These are phyloP conservation scores for Limenitis camilla DNA, from an alignment of 2,888 invertebrate species.

Conservation along the genomic window DNA sequence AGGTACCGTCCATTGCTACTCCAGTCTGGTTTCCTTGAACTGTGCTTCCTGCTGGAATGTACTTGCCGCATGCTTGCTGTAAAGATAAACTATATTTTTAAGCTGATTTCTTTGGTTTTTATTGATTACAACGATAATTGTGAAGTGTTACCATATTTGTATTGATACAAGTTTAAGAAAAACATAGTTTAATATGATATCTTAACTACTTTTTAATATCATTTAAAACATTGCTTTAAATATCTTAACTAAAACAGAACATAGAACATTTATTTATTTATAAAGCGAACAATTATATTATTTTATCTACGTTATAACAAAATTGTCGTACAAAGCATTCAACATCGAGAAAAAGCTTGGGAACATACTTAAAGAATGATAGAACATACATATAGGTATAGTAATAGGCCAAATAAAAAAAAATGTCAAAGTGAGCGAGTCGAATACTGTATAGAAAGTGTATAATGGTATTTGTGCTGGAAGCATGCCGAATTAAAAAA, in stretches of 20 bases:
- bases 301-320: conserved; percentile 8
- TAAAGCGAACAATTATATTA: conserved; percentile 10
- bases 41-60: conserved; percentile 88
- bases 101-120: background rate
- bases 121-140: too few species aligned
- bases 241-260: background rate
- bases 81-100: conserved; percentile 32
- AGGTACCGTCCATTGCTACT: conserved; percentile 88
- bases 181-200: too few species aligned
- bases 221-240: too few species aligned
- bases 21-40: conserved; percentile 87
- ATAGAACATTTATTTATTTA: background rate
- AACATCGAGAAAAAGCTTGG: conserved; percentile 17
- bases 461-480: conserved; percentile 19
- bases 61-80: conserved; percentile 89
- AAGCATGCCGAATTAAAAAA: conserved; percentile 22
- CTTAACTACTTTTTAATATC: too few species aligned
- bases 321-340: conserved; percentile 15
- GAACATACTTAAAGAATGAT: conserved; percentile 13
- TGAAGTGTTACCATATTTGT: too few species aligned
- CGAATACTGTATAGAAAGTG: conserved; percentile 20
- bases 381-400: conserved; percentile 17
- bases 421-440: conserved; percentile 20
- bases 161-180: too few species aligned
- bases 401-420: conserved; percentile 9